Conservation (phyloP, 2,888 invertebrate species). For the Aromia moschata region DNA sequence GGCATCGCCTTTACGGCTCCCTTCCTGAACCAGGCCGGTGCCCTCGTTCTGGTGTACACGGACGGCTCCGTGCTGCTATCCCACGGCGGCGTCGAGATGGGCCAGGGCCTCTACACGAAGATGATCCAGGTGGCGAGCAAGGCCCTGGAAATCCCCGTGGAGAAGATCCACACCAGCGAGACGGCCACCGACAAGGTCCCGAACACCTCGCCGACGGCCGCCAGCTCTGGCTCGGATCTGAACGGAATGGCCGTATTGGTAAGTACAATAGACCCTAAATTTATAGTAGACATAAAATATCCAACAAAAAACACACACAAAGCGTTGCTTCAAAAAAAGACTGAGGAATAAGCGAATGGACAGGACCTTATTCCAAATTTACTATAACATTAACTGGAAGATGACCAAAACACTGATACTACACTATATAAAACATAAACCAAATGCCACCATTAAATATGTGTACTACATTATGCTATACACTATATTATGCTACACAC, state of each 20-base stretch:
- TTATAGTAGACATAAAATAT: too few relatives aligned
- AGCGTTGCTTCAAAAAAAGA: too few relatives aligned
- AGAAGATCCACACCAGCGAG: slow-evolving; percentile 83
- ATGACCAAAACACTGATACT: too few relatives aligned
- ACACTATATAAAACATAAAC: too few relatives aligned
- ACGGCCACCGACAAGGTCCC: slow-evolving; percentile 91
- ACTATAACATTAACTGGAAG: too few relatives aligned
- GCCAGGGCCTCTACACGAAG: slow-evolving; percentile 95
- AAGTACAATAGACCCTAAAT: too few relatives aligned
- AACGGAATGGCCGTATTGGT: slow-evolving; percentile 90
- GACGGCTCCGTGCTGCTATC: slow-evolving; percentile 89
- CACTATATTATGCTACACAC: too few relatives aligned
- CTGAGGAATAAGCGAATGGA: too few relatives aligned
- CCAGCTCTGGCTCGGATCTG: slow-evolving; percentile 87
- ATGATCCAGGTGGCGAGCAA: slow-evolving; percentile 91
- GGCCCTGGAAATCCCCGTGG: slow-evolving; percentile 73
- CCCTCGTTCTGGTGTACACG: slow-evolving; percentile 84
- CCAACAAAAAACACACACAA: too few relatives aligned
- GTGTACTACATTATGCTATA: too few relatives aligned
- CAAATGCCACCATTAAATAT: too few relatives aligned
- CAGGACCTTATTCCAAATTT: too few relatives aligned
- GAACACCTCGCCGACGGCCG: slow-evolving; percentile 90
- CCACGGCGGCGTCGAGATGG: slow-evolving; percentile 97
- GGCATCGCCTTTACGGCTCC: slow-evolving; percentile 83
- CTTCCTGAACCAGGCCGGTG: slow-evolving; percentile 86